Base-by-base conservation (phyloP, 53 echinoderm and acorn worm genomes). In the Paelopatides confundens region DNA sequence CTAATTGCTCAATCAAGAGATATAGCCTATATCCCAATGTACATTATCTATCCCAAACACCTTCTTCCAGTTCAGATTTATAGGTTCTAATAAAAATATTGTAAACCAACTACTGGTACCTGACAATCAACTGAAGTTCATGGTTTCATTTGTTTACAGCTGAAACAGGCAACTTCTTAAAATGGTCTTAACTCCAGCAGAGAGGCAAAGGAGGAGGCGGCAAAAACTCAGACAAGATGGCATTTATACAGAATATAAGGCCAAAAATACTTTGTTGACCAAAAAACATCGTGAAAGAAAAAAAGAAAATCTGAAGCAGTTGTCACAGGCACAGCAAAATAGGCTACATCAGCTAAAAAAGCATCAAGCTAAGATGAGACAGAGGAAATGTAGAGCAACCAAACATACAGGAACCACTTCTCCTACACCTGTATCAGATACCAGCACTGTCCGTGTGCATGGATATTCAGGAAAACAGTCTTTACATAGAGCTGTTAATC, bases 181-280 rank as follows among this genome's bases (percentile, higher is more conserved):
- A 69, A 29, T 69, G 69, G 69, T 17, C 31, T 8, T 69, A 34
- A 69, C 5, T 69, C 31, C 69, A 69, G 69, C 69, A 69, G 69
- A 69, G 35, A 69, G 69, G 69, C 69, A 23, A 69, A 24, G 69
- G 17, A 69, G 35, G 69, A 69, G 69, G 69, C 18, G 69, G 69
- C 31, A 69, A 30, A 69, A 69, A 34, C 69, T 69, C 31, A 30
- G 69, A 17, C 31, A 69, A 34, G 36, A 69, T 30, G 69, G 69
- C 6, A 69, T 8, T 69, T 33, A 69, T 30, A 69, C 69, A 29
- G 9, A 69, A 5, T 69, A 69, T 17, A 69, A 69, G 35, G 69
- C 69, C 6, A 69, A 69, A 34, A 69, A 69, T 33, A 30, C 35
- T 6, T 29, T 69, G 31, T 69, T 24, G 6, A 31, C 69, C 28